Base-by-base conservation (phyloP, 2,888 invertebrate genomes). In the Asteroscopus sphinx region DNA sequence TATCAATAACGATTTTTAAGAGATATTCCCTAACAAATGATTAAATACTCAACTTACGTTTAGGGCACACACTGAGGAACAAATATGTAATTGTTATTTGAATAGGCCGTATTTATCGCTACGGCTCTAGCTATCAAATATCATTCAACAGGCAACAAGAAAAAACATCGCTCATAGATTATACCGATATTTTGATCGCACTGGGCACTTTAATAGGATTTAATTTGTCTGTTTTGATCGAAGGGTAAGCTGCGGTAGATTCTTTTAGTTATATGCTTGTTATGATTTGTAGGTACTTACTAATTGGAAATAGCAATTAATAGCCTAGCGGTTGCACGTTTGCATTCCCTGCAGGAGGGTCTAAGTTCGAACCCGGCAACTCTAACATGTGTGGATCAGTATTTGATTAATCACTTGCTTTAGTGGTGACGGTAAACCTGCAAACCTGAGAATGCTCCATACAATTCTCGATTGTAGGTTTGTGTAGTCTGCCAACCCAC, bases 51-150 rank as follows among this genome's bases (percentile, higher is more conserved):
- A 21, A 21, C 21, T 7, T 1, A 3, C 25, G 46, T 47, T 52
- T 56, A 25, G 4, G 8, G 44, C 69, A 56, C 11, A 45, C 70
- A 13, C 60, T 71, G 62, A 65, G 13, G 51, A 75, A 76, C 61
- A 62, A 76, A 79, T 86, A n/a, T n/a, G n/a, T n/a, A 87, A 87
- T 86, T 84, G 79, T 79, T 77, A 76, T 83, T 82, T 88, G 84
- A 87, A 87, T 81, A 70, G 74, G 71, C 68, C 74, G 72, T 76
- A 61, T 81, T 67, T 77, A 80, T 79, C 79, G 79, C 80, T 86
- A 87, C 82, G 86, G 82, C 69, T 75, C 41, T 45, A 54, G 51
- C 81, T 87, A 90, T 92, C 87, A 89, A 89, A 89, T 90, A 81
- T 81, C 89, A 77, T 73, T 91, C 83, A 87, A 78, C 75, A 54